Evolutionary conservation across 1,140 invertebrate species (phyloP).

Genomic region (Drosophila suzukii): DNA sequence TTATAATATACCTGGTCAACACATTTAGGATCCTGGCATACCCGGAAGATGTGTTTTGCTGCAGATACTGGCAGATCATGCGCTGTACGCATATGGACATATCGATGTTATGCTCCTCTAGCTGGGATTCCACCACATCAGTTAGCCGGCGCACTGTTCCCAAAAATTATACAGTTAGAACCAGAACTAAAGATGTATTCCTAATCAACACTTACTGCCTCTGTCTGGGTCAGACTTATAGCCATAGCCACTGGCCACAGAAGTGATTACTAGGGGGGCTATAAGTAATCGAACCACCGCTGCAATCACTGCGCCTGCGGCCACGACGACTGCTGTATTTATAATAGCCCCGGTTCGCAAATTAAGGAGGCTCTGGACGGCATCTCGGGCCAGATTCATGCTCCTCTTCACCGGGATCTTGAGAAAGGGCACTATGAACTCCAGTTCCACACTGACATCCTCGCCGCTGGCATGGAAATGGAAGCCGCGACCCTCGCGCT

Average conservation of each 20-base stretch:
- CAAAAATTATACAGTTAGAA: neutral
- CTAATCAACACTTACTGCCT: conserved; percentile 47
- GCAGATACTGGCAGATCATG: conserved; percentile 66
- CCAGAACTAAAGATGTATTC: neutral
- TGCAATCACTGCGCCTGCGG: conserved; percentile 69
- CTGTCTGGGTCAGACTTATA: conserved; percentile 37
- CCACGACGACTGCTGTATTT: conserved; percentile 63
- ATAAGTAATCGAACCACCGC: conserved; percentile 59
- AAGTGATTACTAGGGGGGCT: conserved; percentile 56
- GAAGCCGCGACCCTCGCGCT: conserved; percentile 65
- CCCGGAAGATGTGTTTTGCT: conserved; percentile 32
- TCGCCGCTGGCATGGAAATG: conserved; percentile 70
- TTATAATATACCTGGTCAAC: conserved; percentile 38
- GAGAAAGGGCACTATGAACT: conserved; percentile 74
- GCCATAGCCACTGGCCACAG: conserved; percentile 45
- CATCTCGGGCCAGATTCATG: conserved; percentile 59
- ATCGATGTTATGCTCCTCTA: conserved; percentile 69
- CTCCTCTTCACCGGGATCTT: conserved; percentile 59
- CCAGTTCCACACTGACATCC: conserved; percentile 74
- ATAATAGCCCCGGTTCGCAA: conserved; percentile 56
- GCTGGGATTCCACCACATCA: conserved; percentile 56
- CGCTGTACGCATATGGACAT: conserved; percentile 62
- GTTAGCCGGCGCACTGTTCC: conserved; percentile 55
- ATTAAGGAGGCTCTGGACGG: conserved; percentile 60
- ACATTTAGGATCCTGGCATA: conserved; percentile 51